Evolutionary conservation across 1,140 invertebrate species (phyloP).

Genomic region (Mercenaria mercenaria): DNA sequence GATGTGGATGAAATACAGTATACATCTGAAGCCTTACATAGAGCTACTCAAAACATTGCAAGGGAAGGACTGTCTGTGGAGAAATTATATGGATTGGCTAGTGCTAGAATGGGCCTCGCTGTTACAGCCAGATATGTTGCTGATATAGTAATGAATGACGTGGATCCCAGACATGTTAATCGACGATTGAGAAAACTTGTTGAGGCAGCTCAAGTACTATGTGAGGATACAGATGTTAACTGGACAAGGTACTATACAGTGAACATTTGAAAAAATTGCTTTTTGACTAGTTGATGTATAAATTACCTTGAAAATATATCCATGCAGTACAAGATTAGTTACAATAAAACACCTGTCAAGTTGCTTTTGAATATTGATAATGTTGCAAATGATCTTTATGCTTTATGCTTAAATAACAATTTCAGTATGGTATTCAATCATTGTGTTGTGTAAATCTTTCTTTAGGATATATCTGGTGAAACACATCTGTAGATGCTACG

Average conservation of each 20-base stretch:
- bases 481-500: slow-evolving; percentile 66
- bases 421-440: too few species aligned
- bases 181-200: slow-evolving; percentile 48
- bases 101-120: slow-evolving; percentile 70
- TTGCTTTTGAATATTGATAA: too few species aligned
- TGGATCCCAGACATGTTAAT: slow-evolving; percentile 37
- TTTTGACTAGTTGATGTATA: background rate
- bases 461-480: slow-evolving; percentile 67
- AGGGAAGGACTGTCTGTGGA: slow-evolving; percentile 41
- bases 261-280: background rate
- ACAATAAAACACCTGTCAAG: too few species aligned
- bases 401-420: too few species aligned
- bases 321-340: too few species aligned
- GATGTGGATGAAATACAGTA: slow-evolving; percentile 18
- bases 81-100: slow-evolving; percentile 70
- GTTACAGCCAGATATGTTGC: slow-evolving; percentile 69
- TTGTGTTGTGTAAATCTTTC: background rate
- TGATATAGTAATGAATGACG: slow-evolving; percentile 36
- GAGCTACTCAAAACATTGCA: background rate
- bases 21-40: slow-evolving; percentile 19
- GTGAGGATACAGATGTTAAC: slow-evolving; percentile 65
- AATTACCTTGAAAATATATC: too few species aligned
- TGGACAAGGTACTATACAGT: slow-evolving; percentile 67
- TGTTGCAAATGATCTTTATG: too few species aligned
- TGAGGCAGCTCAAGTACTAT: slow-evolving; percentile 63